A percentile compares a stretch with the other conserved stretches of the same genome.
These are phyloP conservation scores for Coccyzus lansbergi DNA, from an alignment of 2,797 vertebrate species.

Conservation along the genomic window DNA sequence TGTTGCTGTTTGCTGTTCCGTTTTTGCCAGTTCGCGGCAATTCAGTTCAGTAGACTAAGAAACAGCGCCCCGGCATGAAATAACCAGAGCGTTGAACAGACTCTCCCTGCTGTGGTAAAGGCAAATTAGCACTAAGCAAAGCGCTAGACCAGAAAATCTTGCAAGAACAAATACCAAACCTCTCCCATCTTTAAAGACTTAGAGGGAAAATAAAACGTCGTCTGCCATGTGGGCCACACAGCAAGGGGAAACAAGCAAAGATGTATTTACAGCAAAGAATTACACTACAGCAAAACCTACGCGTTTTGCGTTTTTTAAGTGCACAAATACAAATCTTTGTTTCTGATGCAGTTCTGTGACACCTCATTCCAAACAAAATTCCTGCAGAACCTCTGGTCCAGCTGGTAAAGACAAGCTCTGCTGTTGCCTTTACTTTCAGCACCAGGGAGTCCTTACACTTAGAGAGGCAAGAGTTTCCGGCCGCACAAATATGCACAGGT, in stretches of 20 bases:
- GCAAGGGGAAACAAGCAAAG: background rate
- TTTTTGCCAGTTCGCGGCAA: background rate
- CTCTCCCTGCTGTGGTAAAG: slow-evolving; percentile 47
- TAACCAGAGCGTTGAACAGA: background rate
- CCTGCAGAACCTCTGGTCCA: slow-evolving; percentile 9
- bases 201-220: slow-evolving; percentile 16
- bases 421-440: background rate
- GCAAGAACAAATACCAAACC: slow-evolving; percentile 16
- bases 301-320: background rate
- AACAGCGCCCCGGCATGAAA: background rate
- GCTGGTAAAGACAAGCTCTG: background rate
- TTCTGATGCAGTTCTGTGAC: background rate
- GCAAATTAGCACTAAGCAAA: slow-evolving; percentile 25
- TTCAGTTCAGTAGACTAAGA: background rate
- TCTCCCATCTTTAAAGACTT: background rate
- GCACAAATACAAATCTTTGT: background rate
- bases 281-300: background rate
- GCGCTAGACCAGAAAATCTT: slow-evolving; percentile 40
- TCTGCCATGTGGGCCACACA: background rate
- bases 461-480: background rate
- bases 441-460: background rate
- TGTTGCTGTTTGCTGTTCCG: background rate
- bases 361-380: background rate
- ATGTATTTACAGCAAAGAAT: slow-evolving; percentile 63
- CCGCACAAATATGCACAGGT: background rate